Evolutionary conservation across 1,140 invertebrate species (phyloP).

Genomic region (Philaenus spumarius): DNA sequence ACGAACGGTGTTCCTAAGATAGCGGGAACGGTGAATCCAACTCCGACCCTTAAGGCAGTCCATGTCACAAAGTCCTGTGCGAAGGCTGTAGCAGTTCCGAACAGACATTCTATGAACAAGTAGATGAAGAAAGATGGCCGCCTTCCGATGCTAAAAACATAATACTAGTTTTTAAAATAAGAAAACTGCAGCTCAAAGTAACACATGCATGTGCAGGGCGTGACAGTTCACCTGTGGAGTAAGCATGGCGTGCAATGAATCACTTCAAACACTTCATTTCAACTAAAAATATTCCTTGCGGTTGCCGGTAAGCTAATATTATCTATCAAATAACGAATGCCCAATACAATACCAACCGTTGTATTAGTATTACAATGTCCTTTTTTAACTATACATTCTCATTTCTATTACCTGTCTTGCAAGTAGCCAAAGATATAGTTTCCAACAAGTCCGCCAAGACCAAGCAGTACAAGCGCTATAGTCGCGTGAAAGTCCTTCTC

Average conservation of each 20-base stretch:
- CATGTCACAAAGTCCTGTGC: conserved; percentile 62
- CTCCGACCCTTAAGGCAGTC: conserved; percentile 60
- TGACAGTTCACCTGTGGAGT: too few species aligned
- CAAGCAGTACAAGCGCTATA: conserved; percentile 67
- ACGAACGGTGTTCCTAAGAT: conserved; percentile 71
- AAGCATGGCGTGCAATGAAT: too few species aligned
- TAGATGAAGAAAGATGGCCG: conserved; percentile 73
- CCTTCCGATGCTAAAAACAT: conserved; percentile 51
- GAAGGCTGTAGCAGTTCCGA: conserved; percentile 68
- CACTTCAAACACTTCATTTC: too few species aligned
- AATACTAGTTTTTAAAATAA: too few species aligned
- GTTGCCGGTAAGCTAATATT: too few species aligned
- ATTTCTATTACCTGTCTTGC: conserved; percentile 56
- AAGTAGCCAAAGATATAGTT: conserved; percentile 75
- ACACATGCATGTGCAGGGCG: too few species aligned
- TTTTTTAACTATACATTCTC: too few species aligned
- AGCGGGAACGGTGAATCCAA: conserved; percentile 72
- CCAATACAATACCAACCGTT: too few species aligned
- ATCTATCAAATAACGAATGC: too few species aligned
- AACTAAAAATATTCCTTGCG: too few species aligned
- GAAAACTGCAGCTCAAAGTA: too few species aligned
- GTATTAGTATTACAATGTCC: too few species aligned
- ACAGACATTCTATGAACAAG: conserved; percentile 61
- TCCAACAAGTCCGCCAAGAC: conserved; percentile 68
- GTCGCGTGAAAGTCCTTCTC: conserved; percentile 59